Percentiles rank a stretch among this genome's conserved stretches.
Conservation (phyloP, 2,797 vertebrate genomes). For the Meda fulgida region DNA sequence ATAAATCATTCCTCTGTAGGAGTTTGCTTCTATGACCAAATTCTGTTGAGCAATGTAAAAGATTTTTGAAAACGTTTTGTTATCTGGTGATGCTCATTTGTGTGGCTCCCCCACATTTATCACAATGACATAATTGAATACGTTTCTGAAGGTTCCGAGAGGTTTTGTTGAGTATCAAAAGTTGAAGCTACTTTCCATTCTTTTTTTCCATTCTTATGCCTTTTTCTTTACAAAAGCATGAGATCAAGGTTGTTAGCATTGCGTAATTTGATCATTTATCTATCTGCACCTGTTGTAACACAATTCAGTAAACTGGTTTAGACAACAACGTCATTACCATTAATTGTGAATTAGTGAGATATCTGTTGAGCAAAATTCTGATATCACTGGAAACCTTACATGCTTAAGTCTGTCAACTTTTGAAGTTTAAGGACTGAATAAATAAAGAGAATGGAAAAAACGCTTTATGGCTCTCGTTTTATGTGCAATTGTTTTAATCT, state of each 20-base stretch:
- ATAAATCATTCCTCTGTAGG: constrained; percentile 49
- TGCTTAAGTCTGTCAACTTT: constrained; percentile 7
- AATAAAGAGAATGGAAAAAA: constrained; percentile 45
- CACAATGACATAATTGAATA: neutral
- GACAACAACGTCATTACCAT: constrained; percentile 10
- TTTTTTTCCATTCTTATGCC: constrained; percentile 13
- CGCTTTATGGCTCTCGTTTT: neutral
- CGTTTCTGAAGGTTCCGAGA: neutral
- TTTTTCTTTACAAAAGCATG: constrained; percentile 24
- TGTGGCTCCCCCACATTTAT: neutral
- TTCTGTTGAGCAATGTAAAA: neutral
- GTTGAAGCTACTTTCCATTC: constrained; percentile 15
- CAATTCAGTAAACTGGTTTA: constrained; percentile 12
- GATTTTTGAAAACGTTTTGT: neutral
- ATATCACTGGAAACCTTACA: constrained; percentile 24
- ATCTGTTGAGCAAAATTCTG: constrained; percentile 29
- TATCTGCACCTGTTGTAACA: constrained; percentile 32
- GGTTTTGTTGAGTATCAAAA: constrained; percentile 23
- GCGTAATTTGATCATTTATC: constrained; percentile 26
- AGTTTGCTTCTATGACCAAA: constrained; percentile 28
- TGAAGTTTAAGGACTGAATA: constrained; percentile 41
- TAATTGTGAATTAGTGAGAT: constrained; percentile 10
- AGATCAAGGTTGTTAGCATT: constrained; percentile 19
- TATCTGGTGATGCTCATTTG: neutral
- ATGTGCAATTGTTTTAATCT: neutral